A percentile compares a stretch with the other conserved stretches of the same genome.
phyloP scores from a whole-genome alignment of 1,140 invertebrate genomes.

The Condylostylus longicornis region DNA sequence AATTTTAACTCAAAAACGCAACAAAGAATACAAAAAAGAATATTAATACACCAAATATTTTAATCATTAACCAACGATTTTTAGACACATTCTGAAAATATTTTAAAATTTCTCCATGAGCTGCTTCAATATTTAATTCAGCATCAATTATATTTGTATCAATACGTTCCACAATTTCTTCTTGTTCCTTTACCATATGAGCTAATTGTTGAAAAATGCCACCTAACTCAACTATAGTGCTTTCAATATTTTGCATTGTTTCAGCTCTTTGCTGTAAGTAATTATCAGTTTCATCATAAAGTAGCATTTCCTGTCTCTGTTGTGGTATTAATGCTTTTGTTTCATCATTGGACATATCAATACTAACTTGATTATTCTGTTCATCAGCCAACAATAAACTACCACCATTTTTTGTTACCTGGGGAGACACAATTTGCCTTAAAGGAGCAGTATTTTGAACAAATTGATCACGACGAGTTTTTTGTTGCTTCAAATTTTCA shows the following conservation, averaged over 20 bases:
- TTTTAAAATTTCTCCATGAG: conserved; percentile 90
- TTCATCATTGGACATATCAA: conserved; percentile 48
- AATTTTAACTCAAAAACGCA: conserved; percentile 81
- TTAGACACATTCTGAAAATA: conserved; percentile 96
- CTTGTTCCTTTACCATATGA: conserved; percentile 98
- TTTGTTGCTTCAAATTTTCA: conserved; percentile 92
- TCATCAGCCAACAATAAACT: conserved; percentile 40
- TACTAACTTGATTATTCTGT: conserved; percentile 60
- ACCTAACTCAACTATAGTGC: conserved; percentile 97
- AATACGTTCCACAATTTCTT: conserved; percentile 96
- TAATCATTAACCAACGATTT: conserved; percentile 98
- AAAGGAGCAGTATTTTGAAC: conserved; percentile 62
- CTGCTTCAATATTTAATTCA: conserved; percentile 91
- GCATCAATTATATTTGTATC: conserved; percentile 94
- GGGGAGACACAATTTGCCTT: conserved; percentile 52
- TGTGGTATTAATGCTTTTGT: conserved; percentile 17
- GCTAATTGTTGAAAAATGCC: conserved; percentile 96
- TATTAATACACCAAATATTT: conserved; percentile 96
- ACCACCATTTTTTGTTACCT: conserved; percentile 42
- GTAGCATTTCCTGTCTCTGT: conserved; percentile 44
- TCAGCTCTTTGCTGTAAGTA: conserved; percentile 88
- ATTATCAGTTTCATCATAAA: conserved; percentile 73
- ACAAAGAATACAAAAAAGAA: conserved; percentile 99
- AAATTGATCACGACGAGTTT: conserved; percentile 84
- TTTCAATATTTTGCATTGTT: conserved; percentile 98